Evolutionary conservation across 35 echinoderm and acorn worm species (phyloP).

Genomic region (Diadema setosum): DNA sequence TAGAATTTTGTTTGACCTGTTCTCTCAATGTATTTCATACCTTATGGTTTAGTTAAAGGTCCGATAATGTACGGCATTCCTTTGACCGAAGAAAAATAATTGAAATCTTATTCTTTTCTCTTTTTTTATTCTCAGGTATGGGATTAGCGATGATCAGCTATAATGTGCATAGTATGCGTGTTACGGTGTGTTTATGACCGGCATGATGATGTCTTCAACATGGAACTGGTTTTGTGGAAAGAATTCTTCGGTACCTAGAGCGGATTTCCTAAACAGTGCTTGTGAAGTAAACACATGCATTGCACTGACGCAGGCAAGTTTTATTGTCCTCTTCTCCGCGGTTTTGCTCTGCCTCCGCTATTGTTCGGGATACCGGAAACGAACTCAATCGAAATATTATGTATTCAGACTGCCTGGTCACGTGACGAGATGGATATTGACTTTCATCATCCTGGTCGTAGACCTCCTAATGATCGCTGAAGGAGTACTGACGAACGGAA

Average conservation of each 20-base stretch:
- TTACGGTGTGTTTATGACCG: no score
- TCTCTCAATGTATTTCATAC: no score
- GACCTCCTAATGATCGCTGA: background rate
- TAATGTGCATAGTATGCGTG: no score
- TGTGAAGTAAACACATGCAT: background rate
- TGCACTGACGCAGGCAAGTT: background rate
- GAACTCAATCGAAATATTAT: background rate
- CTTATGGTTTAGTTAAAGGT: no score
- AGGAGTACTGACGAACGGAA: conserved; percentile 40
- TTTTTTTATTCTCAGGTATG: no score
- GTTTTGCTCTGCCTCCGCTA: background rate
- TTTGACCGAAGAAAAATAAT: no score
- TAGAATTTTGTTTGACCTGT: no score
- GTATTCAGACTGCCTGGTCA: conserved; percentile 38
- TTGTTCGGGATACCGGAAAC: background rate
- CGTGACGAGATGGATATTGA: conserved; percentile 8
- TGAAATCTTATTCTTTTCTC: no score
- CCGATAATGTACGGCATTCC: no score
- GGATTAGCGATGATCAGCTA: no score
- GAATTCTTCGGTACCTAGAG: background rate
- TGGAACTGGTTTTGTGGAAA: conserved; percentile 64
- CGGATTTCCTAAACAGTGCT: background rate
- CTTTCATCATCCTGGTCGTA: background rate
- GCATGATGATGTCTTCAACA: no score
- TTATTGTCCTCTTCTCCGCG: background rate